Conservation (phyloP, 1,140 invertebrate species). For the Drosophila ananassae region DNA sequence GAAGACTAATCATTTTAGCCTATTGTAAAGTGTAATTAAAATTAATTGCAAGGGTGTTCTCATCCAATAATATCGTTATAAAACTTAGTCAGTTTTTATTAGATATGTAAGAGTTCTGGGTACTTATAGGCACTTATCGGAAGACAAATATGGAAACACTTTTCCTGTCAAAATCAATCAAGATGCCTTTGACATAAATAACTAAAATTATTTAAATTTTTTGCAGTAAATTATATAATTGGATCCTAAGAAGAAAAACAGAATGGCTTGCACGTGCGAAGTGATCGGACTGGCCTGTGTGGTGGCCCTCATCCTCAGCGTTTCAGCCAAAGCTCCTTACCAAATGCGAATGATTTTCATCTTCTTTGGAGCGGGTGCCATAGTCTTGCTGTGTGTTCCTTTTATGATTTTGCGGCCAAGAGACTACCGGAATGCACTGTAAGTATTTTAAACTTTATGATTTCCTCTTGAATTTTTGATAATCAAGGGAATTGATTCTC, state of each 20-base stretch:
- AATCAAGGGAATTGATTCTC: neutral
- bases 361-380: slow-evolving; percentile 86
- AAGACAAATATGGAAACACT: too few species aligned
- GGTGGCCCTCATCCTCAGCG: slow-evolving; percentile 84
- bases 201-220: neutral
- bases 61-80: slow-evolving; percentile 18
- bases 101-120: too few species aligned
- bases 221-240: slow-evolving; percentile 18
- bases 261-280: slow-evolving; percentile 75
- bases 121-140: too few species aligned
- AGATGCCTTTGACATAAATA: neutral
- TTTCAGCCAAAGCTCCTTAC: slow-evolving; percentile 86
- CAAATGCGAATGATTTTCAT: slow-evolving; percentile 86
- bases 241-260: neutral
- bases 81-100: neutral
- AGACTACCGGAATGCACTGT: slow-evolving; percentile 90
- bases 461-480: neutral
- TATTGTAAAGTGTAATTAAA: slow-evolving; percentile 27
- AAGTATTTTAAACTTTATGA: slow-evolving; percentile 79
- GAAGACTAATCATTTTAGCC: neutral
- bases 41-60: slow-evolving; percentile 8
- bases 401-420: slow-evolving; percentile 89
- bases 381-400: slow-evolving; percentile 88
- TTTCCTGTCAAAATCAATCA: neutral
- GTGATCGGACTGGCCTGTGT: slow-evolving; percentile 79